phyloP scores from a whole-genome alignment of 2,888 invertebrate genomes.

The Caenorhabditis sp. region DNA sequence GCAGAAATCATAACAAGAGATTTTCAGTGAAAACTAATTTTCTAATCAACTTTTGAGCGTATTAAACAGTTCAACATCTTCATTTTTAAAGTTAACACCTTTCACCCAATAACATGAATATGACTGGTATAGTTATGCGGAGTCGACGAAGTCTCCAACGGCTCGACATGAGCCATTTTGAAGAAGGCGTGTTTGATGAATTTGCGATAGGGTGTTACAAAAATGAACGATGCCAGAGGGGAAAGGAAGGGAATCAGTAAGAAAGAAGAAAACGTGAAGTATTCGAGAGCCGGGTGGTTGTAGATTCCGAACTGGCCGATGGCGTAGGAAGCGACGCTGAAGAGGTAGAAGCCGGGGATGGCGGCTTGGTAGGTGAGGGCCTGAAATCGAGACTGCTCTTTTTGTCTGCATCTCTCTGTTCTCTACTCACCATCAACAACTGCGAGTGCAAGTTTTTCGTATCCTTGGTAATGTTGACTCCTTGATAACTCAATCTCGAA shows the following conservation, averaged over 20 bases:
- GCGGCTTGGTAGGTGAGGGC: slow-evolving; percentile 57
- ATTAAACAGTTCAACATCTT: too few relatives aligned
- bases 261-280: slow-evolving; percentile 60
- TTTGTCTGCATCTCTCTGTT: too few relatives aligned
- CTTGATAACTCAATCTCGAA: slow-evolving; percentile 36
- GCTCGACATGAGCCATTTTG: slow-evolving; percentile 28
- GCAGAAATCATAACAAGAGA: background rate
- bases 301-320: slow-evolving; percentile 64
- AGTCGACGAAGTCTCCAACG: slow-evolving; percentile 31
- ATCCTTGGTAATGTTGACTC: slow-evolving; percentile 57
- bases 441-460: slow-evolving; percentile 66
- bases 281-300: slow-evolving; percentile 66
- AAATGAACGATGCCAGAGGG: slow-evolving; percentile 62
- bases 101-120: slow-evolving; percentile 39
- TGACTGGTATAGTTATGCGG: slow-evolving; percentile 48
- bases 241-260: slow-evolving; percentile 58
- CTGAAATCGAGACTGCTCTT: too few relatives aligned
- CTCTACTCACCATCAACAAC: slow-evolving; percentile 59
- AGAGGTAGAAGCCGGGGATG: slow-evolving; percentile 61
- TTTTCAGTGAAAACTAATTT: too few relatives aligned
- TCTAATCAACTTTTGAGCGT: too few relatives aligned
- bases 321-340: slow-evolving; percentile 64
- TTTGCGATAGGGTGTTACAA: slow-evolving; percentile 61
- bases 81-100: background rate
- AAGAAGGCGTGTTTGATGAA: slow-evolving; percentile 39